Evolutionary conservation across 2,888 invertebrate species (phyloP).

Genomic region (Microplitis deprimator): DNA sequence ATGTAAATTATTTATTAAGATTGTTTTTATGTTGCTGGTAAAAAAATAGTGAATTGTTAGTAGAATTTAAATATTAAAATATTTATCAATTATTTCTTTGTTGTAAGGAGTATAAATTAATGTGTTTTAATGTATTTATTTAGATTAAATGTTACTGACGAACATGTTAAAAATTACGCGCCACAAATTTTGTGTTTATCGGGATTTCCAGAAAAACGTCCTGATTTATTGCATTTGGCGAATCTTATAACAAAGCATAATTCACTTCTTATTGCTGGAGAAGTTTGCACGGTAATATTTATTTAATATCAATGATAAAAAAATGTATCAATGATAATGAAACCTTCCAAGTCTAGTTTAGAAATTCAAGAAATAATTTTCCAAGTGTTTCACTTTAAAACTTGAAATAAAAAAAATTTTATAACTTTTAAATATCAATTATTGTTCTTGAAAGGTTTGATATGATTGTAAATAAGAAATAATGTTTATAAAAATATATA

Average conservation of each 20-base stretch:
- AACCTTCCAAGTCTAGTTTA: too few relatives aligned
- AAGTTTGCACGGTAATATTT: constrained; percentile 82
- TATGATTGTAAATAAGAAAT: background rate
- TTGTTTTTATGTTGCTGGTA: too few relatives aligned
- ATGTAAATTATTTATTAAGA: too few relatives aligned
- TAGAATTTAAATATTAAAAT: too few relatives aligned
- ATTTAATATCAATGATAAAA: too few relatives aligned
- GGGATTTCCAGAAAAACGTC: constrained; percentile 87
- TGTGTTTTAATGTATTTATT: background rate
- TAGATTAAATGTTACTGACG: constrained; percentile 85
- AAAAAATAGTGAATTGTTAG: too few relatives aligned
- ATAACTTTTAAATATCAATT: too few relatives aligned
- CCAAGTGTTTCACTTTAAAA: too few relatives aligned
- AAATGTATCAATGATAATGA: too few relatives aligned
- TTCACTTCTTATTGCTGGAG: constrained; percentile 91
- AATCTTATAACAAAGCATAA: constrained; percentile 92
- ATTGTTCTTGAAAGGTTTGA: too few relatives aligned
- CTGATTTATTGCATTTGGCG: constrained; percentile 92
- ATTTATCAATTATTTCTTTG: background rate
- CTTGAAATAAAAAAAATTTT: too few relatives aligned
- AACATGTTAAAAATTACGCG: constrained; percentile 98
- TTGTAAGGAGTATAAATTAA: background rate
- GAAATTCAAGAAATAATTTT: too few relatives aligned
- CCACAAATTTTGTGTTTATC: constrained; percentile 92
- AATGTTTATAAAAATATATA: constrained; percentile 16